These are phyloP conservation scores for Theocolax elegans DNA, from an alignment of 1,140 invertebrate genomes.

Conservation along the genomic window DNA sequence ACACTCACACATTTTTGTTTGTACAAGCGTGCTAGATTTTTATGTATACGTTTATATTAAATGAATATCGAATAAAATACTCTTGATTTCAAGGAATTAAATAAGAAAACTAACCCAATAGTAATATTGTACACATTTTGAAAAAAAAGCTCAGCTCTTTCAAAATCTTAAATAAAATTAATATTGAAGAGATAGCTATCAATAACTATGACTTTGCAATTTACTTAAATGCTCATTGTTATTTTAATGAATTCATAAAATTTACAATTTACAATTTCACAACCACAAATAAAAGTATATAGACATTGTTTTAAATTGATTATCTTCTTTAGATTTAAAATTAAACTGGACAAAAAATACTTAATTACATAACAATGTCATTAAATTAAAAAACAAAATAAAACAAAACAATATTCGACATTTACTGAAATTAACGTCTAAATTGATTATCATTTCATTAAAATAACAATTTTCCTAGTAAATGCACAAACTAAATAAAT, in stretches of 20 bases:
- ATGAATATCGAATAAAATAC: constrained; percentile 49
- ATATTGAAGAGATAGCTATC: neutral
- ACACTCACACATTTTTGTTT: constrained; percentile 35
- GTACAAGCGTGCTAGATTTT: constrained; percentile 43
- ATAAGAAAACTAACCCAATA: constrained; percentile 27
- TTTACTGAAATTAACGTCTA: too few relatives aligned
- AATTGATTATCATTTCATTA: too few relatives aligned
- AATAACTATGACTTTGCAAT: constrained; percentile 9
- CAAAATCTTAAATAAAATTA: neutral
- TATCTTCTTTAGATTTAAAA: too few relatives aligned
- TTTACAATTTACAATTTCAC: constrained; percentile 18
- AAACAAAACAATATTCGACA: too few relatives aligned
- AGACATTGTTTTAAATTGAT: neutral
- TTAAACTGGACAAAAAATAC: too few relatives aligned
- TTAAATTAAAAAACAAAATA: too few relatives aligned
- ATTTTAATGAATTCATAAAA: constrained; percentile 30
- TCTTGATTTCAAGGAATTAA: constrained; percentile 42
- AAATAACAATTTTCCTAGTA: too few relatives aligned
- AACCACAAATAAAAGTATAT: constrained; percentile 10
- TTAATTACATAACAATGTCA: too few relatives aligned
- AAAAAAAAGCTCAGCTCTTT: constrained; percentile 22
- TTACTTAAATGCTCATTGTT: neutral
- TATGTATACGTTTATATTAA: constrained; percentile 19
- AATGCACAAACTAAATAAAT: too few relatives aligned
- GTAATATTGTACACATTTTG: constrained; percentile 40